Percentiles rank a stretch among this genome's conserved stretches.
These are phyloP conservation scores for Labroides dimidiatus DNA, from an alignment of 2,797 vertebrate species.

Conservation along the genomic window DNA sequence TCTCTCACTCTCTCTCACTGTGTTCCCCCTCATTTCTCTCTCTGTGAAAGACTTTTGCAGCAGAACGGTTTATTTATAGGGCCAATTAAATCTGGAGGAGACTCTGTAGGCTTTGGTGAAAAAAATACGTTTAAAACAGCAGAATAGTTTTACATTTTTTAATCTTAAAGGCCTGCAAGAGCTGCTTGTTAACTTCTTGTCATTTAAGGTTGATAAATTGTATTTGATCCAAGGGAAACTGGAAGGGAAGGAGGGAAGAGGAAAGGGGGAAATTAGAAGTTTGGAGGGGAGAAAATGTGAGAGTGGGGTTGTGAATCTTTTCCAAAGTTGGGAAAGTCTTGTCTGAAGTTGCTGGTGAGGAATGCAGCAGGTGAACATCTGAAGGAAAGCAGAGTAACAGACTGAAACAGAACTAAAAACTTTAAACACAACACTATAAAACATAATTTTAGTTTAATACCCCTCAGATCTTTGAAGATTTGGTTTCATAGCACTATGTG, in stretches of 20 bases:
- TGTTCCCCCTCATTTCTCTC: slow-evolving; percentile 54
- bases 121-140: slow-evolving; percentile 66
- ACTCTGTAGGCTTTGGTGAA: slow-evolving; percentile 63
- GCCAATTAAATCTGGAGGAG: slow-evolving; percentile 78
- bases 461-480: slow-evolving; percentile 38
- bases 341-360: slow-evolving; percentile 23
- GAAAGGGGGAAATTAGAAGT: slow-evolving; percentile 8
- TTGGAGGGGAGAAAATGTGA: slow-evolving; percentile 1
- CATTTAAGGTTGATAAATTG: slow-evolving; percentile 48
- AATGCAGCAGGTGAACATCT: slow-evolving; percentile 14
- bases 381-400: not conserved
- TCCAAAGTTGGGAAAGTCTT: slow-evolving; percentile 45
- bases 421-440: slow-evolving; percentile 13
- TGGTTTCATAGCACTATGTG: too few species aligned
- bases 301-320: slow-evolving; percentile 25
- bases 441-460: slow-evolving; percentile 20
- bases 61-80: slow-evolving; percentile 76
- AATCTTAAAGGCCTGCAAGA: slow-evolving; percentile 64
- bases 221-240: slow-evolving; percentile 56
- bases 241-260: slow-evolving; percentile 24
- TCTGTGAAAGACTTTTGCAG: slow-evolving; percentile 65
- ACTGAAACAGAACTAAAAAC: slow-evolving; percentile 18
- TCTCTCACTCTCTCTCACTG: slow-evolving; percentile 35
- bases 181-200: slow-evolving; percentile 54
- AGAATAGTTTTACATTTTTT: slow-evolving; percentile 67